These are phyloP conservation scores for Zele albiditarsus DNA, from an alignment of 2,888 invertebrate species.

Conservation along the genomic window DNA sequence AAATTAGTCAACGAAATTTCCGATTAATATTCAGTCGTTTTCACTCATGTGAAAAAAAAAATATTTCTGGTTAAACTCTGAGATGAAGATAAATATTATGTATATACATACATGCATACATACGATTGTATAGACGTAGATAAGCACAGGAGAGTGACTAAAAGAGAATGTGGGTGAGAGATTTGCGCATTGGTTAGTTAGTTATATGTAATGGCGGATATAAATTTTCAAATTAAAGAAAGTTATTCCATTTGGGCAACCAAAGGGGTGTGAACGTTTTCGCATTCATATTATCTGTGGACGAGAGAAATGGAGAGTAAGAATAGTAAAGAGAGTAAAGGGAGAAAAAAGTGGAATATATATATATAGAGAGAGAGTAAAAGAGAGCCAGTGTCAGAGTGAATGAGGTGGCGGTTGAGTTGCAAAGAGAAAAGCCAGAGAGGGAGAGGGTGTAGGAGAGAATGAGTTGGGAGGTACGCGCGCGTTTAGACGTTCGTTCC, in stretches of 20 bases:
- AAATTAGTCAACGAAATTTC: no score
- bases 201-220: constrained; percentile 29
- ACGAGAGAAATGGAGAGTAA: constrained; percentile 49
- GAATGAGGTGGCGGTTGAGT: constrained; percentile 55
- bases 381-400: constrained; percentile 49
- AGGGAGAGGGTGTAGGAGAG: constrained; percentile 48
- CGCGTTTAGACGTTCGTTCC: constrained; percentile 72
- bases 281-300: constrained; percentile 68
- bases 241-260: constrained; percentile 73
- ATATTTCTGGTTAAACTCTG: no score
- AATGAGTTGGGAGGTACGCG: constrained; percentile 59
- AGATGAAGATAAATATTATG: no score
- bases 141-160: neutral
- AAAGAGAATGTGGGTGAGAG: neutral
- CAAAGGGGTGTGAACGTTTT: constrained; percentile 73
- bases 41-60: no score
- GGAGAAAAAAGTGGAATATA: constrained; percentile 49
- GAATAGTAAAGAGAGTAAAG: constrained; percentile 39
- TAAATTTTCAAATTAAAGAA: constrained; percentile 73
- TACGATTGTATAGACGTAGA: neutral
- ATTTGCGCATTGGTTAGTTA: neutral
- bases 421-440: no score
- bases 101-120: neutral
- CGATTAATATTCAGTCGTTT: no score
- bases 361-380: constrained; percentile 46